Base-by-base conservation (phyloP, 2,888 invertebrate species). In the Argyresthia goedartella region DNA sequence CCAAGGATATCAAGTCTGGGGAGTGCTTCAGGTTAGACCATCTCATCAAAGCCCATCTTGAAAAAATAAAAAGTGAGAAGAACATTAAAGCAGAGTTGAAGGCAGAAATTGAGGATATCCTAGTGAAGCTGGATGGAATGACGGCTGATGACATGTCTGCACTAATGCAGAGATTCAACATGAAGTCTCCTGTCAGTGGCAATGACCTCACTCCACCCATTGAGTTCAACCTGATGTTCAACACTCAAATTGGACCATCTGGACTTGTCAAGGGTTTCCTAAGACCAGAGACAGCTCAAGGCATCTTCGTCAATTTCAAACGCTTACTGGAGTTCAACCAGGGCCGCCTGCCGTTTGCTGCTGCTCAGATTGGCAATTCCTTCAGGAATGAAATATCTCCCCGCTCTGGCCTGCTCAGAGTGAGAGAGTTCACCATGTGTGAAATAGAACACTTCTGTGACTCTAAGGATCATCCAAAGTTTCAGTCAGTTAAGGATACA, bases 391-490 rank as follows among this genome's bases (percentile, higher is more conserved):
- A 99, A 88, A 99, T 99, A 65, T 99, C 99, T 0, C 99, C 99
- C 1, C 89, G 99, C 55, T 97, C 98, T 58, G 99, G 99, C 1
- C 87, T 99, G 9, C 92, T 99, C 46, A 89, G 99, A 65, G 98
- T 99, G 1, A 91, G 98, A 66, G 99, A 99, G 76, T 99, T 99
- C 71, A 99, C 98, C 0, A 99, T 99, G 99, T 98, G 98, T 55
- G 99, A 99, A 88, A 99, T 99, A 64, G 99, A 99, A 79, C 98
- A 99, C 82, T 99, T 99, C 76, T 98, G 98, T 77, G 98, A 99
- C 82, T 96, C 98, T 0, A 98, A 99, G 71, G 89, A 89, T 56
- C 97, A 98, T 80, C 92, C 94, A 0, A 99, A 98, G 79, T 99
- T 99, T 81, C 89, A 88, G 7, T 81, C 88, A 54, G 89, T 98